Evolutionary conservation across 2,797 vertebrate genomes (phyloP), one percentile per base, ranked within the genome.

Genomic region (Sebastes reedi): DNA sequence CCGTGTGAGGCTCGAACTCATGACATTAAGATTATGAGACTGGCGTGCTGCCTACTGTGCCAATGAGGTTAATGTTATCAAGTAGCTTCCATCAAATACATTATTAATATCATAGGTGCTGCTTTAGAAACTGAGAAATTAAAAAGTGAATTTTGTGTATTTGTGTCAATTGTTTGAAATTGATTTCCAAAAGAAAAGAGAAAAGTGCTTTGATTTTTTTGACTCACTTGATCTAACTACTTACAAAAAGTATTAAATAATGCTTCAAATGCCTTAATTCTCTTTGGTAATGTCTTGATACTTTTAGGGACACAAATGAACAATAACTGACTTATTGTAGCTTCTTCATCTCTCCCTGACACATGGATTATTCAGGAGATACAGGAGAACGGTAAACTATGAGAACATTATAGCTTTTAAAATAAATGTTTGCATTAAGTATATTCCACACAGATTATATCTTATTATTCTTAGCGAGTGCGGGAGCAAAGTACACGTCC

Each of bases 351-450:
- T 29, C 54, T 32, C 10, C 29, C 54, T 60, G 54, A 46, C 8
- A 13, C 27, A 2, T 24, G 27, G 20, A 25, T 20, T 36, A 56
- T 68, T 54, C 46, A 27, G 25, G 16, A 50, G 39, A 25, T 25
- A 54, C 46, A 50, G 7, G 46, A 50, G 18, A 50, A 50, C 16
- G 18, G 18, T 50, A 50, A 42, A 42, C 39, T 20, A 50, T 50
- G 46, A 50, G 46, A 50, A 50, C 46, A 18, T 50, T 50, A 50
- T 50, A 50, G 6, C 16, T 67, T 64, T 29, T 12, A n/a, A 61
- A 61, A 56, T 16, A 64, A 29, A 50, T 30, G 54, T 62, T 74
- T 76, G 16, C 9, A 46, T 62, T 27, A 50, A 8, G 18, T 50
- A 8, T 50, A 3, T 59, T 54, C 60, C 20, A 30, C 36, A 71